A percentile compares a stretch with the other conserved stretches of the same genome.
Conservation (phyloP, 2,797 vertebrate genomes). For the Lindbergichthys nudifrons region DNA sequence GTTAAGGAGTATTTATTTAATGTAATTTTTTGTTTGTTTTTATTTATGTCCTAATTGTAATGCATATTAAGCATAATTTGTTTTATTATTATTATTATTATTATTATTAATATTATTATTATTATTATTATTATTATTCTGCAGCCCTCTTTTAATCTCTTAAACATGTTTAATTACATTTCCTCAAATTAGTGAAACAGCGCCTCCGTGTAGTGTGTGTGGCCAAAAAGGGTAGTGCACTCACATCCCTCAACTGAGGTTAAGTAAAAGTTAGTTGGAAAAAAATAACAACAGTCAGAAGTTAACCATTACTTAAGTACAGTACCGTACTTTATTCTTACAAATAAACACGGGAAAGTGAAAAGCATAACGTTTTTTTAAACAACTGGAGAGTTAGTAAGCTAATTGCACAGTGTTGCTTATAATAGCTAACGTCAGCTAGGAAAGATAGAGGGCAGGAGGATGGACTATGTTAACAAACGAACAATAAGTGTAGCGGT, state of each 20-base stretch:
- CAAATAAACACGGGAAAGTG: neutral
- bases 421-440: neutral
- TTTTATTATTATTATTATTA: neutral
- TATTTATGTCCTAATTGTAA: neutral
- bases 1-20: neutral
- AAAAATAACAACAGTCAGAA: no score
- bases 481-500: neutral
- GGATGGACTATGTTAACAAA: neutral
- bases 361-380: neutral
- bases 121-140: neutral
- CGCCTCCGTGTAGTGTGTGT: conserved; percentile 1
- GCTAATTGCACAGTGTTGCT: neutral
- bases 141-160: neutral
- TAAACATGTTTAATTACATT: neutral
- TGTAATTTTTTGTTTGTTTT: neutral
- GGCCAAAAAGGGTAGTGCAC: conserved; percentile 16
- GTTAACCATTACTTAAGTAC: no score
- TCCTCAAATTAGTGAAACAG: conserved; percentile 12
- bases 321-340: fast-evolving
- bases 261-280: no score
- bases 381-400: neutral
- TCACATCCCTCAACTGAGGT: neutral
- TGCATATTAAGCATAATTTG: neutral
- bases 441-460: neutral
- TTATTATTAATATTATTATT: neutral